Evolutionary conservation across 2,888 invertebrate genomes (phyloP).

Genomic region (Rhamnusium bicolor): DNA sequence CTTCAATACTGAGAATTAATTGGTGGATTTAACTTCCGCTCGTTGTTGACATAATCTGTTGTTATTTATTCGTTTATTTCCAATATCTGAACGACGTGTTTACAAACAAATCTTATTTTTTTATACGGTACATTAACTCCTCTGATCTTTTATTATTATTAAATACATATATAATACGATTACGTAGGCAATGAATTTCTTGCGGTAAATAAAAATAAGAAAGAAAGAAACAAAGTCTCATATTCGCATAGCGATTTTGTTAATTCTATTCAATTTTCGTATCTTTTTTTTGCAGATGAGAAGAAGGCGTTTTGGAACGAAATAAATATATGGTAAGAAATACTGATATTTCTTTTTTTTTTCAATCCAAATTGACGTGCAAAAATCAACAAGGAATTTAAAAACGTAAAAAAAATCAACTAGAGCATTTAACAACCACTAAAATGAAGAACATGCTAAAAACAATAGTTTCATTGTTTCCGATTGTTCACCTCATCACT

Average conservation of each 20-base stretch:
- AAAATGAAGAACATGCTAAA: too few relatives aligned
- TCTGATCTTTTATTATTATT: background rate
- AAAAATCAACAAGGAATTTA: too few relatives aligned
- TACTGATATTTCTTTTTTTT: background rate
- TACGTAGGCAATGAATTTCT: background rate
- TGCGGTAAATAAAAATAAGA: background rate
- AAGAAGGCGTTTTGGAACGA: background rate
- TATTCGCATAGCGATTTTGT: too few relatives aligned
- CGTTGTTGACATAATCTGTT: too few relatives aligned
- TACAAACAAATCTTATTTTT: background rate
- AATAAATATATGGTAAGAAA: constrained; percentile 15
- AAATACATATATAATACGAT: background rate
- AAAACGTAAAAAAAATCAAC: too few relatives aligned
- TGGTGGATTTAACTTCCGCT: too few relatives aligned
- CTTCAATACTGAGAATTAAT: too few relatives aligned
- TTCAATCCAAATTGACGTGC: too few relatives aligned
- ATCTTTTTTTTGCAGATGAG: constrained; percentile 6
- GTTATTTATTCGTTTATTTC: too few relatives aligned
- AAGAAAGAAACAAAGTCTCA: background rate
- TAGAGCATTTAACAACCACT: too few relatives aligned
- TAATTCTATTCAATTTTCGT: background rate
- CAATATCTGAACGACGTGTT: background rate
- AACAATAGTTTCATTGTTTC: too few relatives aligned
- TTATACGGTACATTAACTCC: background rate
- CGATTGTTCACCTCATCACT: too few relatives aligned